Evolutionary conservation across 1,140 invertebrate genomes (phyloP).

Genomic region (Mya arenaria): DNA sequence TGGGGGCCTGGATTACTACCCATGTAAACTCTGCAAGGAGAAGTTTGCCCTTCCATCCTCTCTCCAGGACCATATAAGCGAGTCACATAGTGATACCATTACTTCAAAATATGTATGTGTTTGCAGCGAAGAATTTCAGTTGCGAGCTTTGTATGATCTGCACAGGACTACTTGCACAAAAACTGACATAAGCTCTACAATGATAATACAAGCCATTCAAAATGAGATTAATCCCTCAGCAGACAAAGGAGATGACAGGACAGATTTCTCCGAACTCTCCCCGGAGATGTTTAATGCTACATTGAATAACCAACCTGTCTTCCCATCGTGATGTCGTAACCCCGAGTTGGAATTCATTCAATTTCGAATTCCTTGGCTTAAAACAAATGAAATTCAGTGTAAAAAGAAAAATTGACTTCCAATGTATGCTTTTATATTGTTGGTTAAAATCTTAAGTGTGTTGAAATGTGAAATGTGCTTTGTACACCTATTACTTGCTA

Average conservation of each 20-base stretch:
- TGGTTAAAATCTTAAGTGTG: too few relatives aligned
- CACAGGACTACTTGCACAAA: conserved; percentile 19
- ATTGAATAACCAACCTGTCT: conserved; percentile 24
- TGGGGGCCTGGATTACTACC: conserved; percentile 6
- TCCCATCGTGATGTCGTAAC: too few relatives aligned
- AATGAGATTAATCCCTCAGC: conserved; percentile 7
- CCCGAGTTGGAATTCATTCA: too few relatives aligned
- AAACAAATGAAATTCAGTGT: too few relatives aligned
- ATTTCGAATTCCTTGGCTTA: too few relatives aligned
- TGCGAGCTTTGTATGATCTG: conserved; percentile 13
- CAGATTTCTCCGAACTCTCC: conserved; percentile 16
- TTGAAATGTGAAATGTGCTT: too few relatives aligned
- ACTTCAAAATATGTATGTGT: conserved; percentile 22
- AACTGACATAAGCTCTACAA: conserved; percentile 1
- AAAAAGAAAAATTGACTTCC: too few relatives aligned
- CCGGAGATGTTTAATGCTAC: conserved; percentile 35
- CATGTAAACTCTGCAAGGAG: conserved; percentile 45
- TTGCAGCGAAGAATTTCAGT: conserved; percentile 23
- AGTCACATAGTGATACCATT: not conserved
- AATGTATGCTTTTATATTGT: too few relatives aligned
- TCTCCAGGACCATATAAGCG: conserved; percentile 19
- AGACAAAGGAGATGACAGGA: conserved; percentile 9
- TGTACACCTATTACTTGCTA: too few relatives aligned
- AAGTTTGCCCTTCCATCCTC: conserved; percentile 2
- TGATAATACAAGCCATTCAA: conserved; percentile 16